phyloP scores from a whole-genome alignment of 2,888 invertebrate species.

The Drosophila vallismaia region DNA sequence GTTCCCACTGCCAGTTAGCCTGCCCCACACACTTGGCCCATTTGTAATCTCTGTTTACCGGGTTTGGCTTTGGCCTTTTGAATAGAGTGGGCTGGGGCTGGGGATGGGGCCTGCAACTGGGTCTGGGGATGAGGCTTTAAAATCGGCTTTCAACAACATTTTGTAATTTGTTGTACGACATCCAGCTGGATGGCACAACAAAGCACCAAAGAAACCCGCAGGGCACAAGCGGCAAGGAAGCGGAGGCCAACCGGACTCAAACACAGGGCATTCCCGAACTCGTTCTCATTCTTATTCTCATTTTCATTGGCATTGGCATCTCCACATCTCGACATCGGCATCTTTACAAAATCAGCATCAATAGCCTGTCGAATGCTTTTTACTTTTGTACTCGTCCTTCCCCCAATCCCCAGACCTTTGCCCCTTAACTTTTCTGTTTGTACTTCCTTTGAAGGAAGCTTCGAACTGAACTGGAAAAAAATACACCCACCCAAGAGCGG shows the following conservation, averaged over 20 bases:
- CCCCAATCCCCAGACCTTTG: not conserved
- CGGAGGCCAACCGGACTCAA: slow-evolving; percentile 11
- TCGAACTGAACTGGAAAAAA: slow-evolving; percentile 23
- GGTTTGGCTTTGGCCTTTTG: slow-evolving; percentile 48
- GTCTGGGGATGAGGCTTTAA: slow-evolving; percentile 54
- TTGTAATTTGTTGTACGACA: slow-evolving; percentile 73
- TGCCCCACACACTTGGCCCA: slow-evolving; percentile 66
- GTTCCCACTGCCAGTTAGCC: slow-evolving; percentile 7
- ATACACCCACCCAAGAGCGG: slow-evolving; percentile 14
- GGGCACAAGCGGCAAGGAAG: not conserved
- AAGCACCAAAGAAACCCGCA: slow-evolving; percentile 33
- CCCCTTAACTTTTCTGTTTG: slow-evolving; percentile 19
- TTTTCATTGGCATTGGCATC: slow-evolving; percentile 24
- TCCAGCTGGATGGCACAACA: slow-evolving; percentile 40
- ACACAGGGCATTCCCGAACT: slow-evolving; percentile 15
- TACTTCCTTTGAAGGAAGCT: slow-evolving; percentile 25
- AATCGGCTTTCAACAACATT: slow-evolving; percentile 71
- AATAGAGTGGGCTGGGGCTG: slow-evolving; percentile 42
- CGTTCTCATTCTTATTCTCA: slow-evolving; percentile 15
- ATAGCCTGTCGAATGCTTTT: slow-evolving; percentile 75
- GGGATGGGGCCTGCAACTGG: slow-evolving; percentile 15
- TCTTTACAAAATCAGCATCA: slow-evolving; percentile 77
- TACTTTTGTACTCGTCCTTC: slow-evolving; percentile 57
- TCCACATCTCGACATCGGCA: slow-evolving; percentile 41
- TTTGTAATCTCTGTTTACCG: slow-evolving; percentile 76